phyloP scores from a whole-genome alignment of 1,140 invertebrate species.

The Aphis craccivora region DNA sequence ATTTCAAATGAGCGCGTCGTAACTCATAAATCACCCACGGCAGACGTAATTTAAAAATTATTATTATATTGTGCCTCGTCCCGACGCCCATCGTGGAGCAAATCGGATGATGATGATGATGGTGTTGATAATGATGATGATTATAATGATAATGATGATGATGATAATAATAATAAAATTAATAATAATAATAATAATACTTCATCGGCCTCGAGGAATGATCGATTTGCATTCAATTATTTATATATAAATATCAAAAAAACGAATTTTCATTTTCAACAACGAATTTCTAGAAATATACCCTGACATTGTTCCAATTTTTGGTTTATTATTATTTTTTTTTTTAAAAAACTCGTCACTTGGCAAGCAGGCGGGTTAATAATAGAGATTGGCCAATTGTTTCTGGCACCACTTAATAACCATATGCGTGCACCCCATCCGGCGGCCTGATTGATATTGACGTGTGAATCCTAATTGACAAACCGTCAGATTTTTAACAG shows the following conservation, averaged over 20 bases:
- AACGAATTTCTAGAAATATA: constrained; percentile 18
- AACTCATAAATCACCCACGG: constrained; percentile 55
- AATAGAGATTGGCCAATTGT: constrained; percentile 56
- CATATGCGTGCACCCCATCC: constrained; percentile 42
- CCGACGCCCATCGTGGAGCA: constrained; percentile 29
- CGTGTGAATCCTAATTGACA: constrained; percentile 56
- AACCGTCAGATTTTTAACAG: constrained; percentile 46
- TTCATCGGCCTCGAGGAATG: background rate
- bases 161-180: background rate
- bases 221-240: constrained; percentile 30
- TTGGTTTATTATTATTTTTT: background rate
- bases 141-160: background rate
- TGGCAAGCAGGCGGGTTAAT: constrained; percentile 18
- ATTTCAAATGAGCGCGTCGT: constrained; percentile 32
- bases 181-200: background rate
- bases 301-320: constrained; percentile 18
- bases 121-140: background rate
- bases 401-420: constrained; percentile 40
- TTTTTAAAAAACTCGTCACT: background rate
- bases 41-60: constrained; percentile 54
- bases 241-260: background rate
- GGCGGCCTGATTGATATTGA: constrained; percentile 54
- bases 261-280: constrained; percentile 9
- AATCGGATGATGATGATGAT: constrained; percentile 15
- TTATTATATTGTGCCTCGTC: constrained; percentile 32